Evolutionary conservation across 2,797 vertebrate genomes (phyloP), one percentile per base, ranked within the genome.

Genomic region (Etheostoma nigrum): DNA sequence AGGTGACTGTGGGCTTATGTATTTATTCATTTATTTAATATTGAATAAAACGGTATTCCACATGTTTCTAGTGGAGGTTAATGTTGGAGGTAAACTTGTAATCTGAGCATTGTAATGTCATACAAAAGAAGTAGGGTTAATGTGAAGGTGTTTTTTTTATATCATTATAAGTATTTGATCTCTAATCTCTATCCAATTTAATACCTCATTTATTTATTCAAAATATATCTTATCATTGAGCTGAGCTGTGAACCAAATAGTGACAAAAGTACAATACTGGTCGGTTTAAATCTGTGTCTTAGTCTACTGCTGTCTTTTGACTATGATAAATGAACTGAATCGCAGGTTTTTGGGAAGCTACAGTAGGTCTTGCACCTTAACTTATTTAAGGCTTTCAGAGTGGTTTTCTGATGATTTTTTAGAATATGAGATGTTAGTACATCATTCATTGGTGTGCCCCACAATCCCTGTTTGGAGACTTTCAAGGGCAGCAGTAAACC

Each of bases 401-500:
- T 21, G 10, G 9, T 44, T 8, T 27, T 74, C 59, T 60, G 8
- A 66, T 61, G 65, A 18, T 16, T 60, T 16, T 63, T 72, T 21
- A 16, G 5, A 36, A 44, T 57, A 30, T 64, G 23, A 79, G 21
- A 58, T 27, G 40, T n/a, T 57, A 54, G 13, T 10, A 19, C 21
- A 66, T 59, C 25, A 59, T 33, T 73, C 11, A 30, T 52, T 16
- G 52, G 49, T 23, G 30, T 48, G n/a, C 19, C 58, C 15, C 40
- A 66, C 42, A 6, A 2, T 65, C 19, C 63, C 72, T 81, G 49
- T 76, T 83, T 71, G 75, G 47, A 70, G 51, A 74, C 65, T 64
- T 72, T 77, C 44, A 78, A 72, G 75, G 64, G 40, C 62, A 72
- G 45, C 74, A 11, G 14, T 30, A 44, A 75, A 73, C 27, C 5